A percentile compares a stretch with the other conserved stretches of the same genome.
Evolutionary conservation across 2,888 invertebrate genomes (phyloP).

Genomic region (Hylaea fasciaria): DNA sequence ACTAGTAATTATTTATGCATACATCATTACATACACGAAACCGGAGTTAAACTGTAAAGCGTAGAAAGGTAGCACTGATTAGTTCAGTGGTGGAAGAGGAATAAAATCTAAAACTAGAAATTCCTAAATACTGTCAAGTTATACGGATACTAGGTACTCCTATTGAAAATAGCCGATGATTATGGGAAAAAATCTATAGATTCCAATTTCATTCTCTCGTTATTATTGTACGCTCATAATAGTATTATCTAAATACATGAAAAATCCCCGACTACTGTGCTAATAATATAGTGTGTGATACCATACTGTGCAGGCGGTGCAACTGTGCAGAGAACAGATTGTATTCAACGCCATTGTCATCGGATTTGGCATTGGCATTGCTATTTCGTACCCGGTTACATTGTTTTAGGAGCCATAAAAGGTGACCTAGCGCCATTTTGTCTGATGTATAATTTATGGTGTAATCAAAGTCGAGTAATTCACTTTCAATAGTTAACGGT

Average conservation of each 20-base stretch:
- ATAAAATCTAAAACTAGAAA: no score
- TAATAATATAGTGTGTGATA: neutral
- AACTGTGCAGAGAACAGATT: conserved; percentile 50
- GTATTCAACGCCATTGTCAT: conserved; percentile 55
- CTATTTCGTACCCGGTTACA: conserved; percentile 41
- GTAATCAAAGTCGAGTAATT: conserved; percentile 33
- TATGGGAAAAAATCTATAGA: no score
- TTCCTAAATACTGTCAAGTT: no score
- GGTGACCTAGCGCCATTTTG: conserved; percentile 50
- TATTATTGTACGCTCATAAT: no score
- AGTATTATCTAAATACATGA: no score
- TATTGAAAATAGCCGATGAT: no score
- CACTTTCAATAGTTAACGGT: conserved; percentile 38
- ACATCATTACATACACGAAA: neutral
- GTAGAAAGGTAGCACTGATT: no score
- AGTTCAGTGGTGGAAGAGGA: no score
- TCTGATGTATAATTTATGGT: conserved; percentile 45
- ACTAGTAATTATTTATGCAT: neutral
- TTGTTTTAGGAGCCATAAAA: conserved; percentile 52
- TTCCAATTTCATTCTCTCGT: no score
- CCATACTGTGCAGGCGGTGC: conserved; percentile 25
- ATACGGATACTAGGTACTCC: no score
- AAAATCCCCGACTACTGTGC: neutral
- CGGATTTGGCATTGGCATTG: conserved; percentile 61
- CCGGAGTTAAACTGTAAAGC: neutral